These are phyloP conservation scores for Eublepharis macularius DNA, from an alignment of 2,113 vertebrate species.

Conservation along the genomic window DNA sequence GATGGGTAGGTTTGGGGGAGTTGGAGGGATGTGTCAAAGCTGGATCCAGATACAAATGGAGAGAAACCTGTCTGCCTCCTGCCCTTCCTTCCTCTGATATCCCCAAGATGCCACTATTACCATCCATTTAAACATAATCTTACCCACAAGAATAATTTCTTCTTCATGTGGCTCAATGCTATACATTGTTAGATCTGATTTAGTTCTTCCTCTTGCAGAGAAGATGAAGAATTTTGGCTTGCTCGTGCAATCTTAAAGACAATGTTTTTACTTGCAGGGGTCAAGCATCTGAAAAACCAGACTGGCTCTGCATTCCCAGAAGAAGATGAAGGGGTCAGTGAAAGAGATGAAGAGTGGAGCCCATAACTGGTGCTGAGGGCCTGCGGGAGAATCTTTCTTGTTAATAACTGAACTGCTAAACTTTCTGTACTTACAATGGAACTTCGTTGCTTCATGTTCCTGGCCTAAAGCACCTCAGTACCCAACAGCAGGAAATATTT, in stretches of 20 bases:
- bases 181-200: neutral
- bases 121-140: too few relatives aligned
- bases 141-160: too few relatives aligned
- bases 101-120: too few relatives aligned
- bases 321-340: constrained; percentile 76
- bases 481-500: constrained; percentile 22
- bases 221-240: fast-evolving
- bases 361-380: constrained; percentile 38
- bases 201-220: constrained; percentile 19
- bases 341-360: constrained; percentile 75
- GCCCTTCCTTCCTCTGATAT: too few relatives aligned
- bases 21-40: too few relatives aligned
- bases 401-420: constrained; percentile 54
- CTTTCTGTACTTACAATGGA: constrained; percentile 46
- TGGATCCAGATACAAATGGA: too few relatives aligned
- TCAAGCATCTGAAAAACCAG: constrained; percentile 82
- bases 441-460: constrained; percentile 39
- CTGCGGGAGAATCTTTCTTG: neutral
- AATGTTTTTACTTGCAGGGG: constrained; percentile 75
- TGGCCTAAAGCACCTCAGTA: constrained; percentile 22
- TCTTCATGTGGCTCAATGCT: too few relatives aligned
- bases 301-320: constrained; percentile 77
- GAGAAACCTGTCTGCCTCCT: too few relatives aligned
- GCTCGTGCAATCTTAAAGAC: constrained; percentile 22
- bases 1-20: too few relatives aligned